Conservation (phyloP, 2,888 invertebrate genomes). For the Archips crataeganus region DNA sequence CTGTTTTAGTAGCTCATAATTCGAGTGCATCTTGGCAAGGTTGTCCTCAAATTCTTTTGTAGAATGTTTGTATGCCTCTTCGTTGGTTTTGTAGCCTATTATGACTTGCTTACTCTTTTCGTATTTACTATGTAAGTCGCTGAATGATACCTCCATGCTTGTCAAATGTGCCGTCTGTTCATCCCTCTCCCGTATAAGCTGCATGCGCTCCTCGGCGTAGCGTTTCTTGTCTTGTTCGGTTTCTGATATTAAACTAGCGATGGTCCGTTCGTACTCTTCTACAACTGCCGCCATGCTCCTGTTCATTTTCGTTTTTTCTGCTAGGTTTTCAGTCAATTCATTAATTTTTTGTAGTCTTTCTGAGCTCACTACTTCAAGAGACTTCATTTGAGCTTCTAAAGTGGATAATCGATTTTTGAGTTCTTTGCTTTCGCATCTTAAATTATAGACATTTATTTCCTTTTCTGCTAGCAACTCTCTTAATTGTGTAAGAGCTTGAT, state of each 20-base stretch:
- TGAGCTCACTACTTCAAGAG: conserved; percentile 67
- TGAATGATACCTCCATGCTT: conserved; percentile 88
- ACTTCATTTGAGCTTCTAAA: conserved; percentile 72
- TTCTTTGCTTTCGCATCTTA: conserved; percentile 79
- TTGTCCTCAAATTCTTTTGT: conserved; percentile 89
- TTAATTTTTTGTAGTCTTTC: conserved; percentile 71
- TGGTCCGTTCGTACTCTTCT: conserved; percentile 92
- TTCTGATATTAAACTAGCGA: conserved; percentile 90
- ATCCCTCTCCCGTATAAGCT: conserved; percentile 85
- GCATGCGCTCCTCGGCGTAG: conserved; percentile 81
- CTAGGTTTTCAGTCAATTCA: conserved; percentile 68
- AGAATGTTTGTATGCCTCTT: conserved; percentile 89
- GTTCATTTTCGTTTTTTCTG: conserved; percentile 78
- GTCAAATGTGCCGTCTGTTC: conserved; percentile 87
- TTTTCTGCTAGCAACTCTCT: conserved; percentile 84
- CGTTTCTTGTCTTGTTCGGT: conserved; percentile 89
- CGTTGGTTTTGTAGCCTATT: conserved; percentile 84
- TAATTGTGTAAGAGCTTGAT: conserved; percentile 71
- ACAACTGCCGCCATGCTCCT: conserved; percentile 88
- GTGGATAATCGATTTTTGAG: conserved; percentile 74
- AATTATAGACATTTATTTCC: conserved; percentile 81
- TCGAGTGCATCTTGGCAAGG: conserved; percentile 90
- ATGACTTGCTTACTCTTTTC: conserved; percentile 88
- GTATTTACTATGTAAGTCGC: conserved; percentile 87
- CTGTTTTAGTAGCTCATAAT: conserved; percentile 94